These are phyloP conservation scores for Beris morrisii DNA, from an alignment of 2,888 invertebrate species.

Conservation along the genomic window DNA sequence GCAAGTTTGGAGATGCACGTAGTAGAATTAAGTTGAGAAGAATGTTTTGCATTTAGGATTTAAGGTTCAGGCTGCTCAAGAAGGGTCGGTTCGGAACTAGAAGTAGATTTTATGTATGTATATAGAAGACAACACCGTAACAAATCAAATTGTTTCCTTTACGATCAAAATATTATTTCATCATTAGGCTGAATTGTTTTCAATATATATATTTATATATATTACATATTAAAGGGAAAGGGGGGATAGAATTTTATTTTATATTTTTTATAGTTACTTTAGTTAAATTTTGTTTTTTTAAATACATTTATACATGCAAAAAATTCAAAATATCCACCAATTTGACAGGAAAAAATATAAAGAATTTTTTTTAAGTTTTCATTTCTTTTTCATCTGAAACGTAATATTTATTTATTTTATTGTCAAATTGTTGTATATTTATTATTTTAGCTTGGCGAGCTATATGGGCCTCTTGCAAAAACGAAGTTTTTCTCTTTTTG, in stretches of 20 bases:
- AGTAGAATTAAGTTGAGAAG: constrained; percentile 10
- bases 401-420: constrained; percentile 6
- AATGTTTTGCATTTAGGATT: not conserved
- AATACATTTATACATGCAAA: constrained; percentile 43
- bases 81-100: not conserved
- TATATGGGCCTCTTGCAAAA: constrained; percentile 60
- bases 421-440: constrained; percentile 48
- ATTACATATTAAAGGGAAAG: constrained; percentile 13
- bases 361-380: constrained; percentile 20
- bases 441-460: constrained; percentile 54
- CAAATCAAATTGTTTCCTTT: constrained; percentile 33
- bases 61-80: not conserved
- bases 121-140: constrained; percentile 38
- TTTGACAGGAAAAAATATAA: constrained; percentile 35
- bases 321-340: constrained; percentile 39
- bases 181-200: no score
- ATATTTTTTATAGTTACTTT: constrained; percentile 37
- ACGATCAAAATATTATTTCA: constrained; percentile 7
- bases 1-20: not conserved
- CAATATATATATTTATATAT: not conserved
- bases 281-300: constrained; percentile 39
- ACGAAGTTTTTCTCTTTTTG: constrained; percentile 51
- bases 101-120: constrained; percentile 6
- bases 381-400: constrained; percentile 13
- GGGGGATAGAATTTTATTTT: constrained; percentile 25